Percentiles rank a stretch among this genome's conserved stretches.
These are phyloP conservation scores for Strix aluco DNA, from an alignment of 2,113 vertebrate genomes.

Conservation along the genomic window DNA sequence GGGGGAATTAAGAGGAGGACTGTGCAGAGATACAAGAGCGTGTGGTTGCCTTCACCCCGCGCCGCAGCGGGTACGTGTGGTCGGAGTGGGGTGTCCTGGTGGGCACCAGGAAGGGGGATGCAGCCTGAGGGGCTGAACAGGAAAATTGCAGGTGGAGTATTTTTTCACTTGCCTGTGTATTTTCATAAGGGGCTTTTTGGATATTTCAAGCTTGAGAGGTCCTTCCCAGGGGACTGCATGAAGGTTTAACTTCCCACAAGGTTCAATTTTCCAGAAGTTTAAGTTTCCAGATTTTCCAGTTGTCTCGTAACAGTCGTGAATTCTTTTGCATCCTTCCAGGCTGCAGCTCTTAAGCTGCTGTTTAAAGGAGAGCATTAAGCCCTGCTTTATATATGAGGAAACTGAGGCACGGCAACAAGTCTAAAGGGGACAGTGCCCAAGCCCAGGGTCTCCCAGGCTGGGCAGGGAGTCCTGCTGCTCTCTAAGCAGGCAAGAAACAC, in stretches of 20 bases:
- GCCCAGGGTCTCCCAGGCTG: neutral
- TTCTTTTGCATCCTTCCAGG: neutral
- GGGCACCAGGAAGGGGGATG: neutral
- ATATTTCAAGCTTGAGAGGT: neutral
- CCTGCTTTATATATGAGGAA: neutral
- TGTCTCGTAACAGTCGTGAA: neutral
- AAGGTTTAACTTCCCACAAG: neutral
- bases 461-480: neutral
- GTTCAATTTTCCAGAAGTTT: neutral
- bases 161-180: neutral
- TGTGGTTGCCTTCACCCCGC: accelerated
- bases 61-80: accelerated
- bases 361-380: neutral
- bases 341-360: neutral
- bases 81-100: accelerated
- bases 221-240: neutral
- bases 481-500: neutral
- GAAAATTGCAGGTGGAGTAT: neutral
- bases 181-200: neutral
- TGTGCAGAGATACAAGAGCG: accelerated
- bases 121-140: accelerated
- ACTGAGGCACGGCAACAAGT: neutral
- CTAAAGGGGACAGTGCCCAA: neutral
- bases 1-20: neutral
- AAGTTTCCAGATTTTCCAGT: neutral